phyloP scores from a whole-genome alignment of 2,888 invertebrate genomes.

The Drosophila nr. medialis region DNA sequence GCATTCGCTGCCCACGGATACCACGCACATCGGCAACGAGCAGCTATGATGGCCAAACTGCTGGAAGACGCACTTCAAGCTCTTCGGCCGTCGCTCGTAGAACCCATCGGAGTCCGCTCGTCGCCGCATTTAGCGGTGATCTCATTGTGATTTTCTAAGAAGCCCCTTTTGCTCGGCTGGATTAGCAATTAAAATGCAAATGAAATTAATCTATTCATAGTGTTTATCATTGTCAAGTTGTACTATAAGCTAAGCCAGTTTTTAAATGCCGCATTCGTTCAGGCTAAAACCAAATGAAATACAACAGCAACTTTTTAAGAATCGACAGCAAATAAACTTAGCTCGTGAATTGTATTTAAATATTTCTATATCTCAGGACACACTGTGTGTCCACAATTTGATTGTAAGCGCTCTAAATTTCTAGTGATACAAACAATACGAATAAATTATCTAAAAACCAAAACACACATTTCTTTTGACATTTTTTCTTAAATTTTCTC shows the following conservation, averaged over 20 bases:
- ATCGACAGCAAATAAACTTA: constrained; percentile 1
- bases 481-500: too few relatives aligned
- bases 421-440: constrained; percentile 41
- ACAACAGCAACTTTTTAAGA: not conserved
- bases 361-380: constrained; percentile 29
- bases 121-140: constrained; percentile 33
- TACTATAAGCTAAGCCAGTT: constrained; percentile 41
- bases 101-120: constrained; percentile 34
- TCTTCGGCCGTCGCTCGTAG: constrained; percentile 73
- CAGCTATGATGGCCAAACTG: constrained; percentile 83
- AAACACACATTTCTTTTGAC: not conserved
- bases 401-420: constrained; percentile 24
- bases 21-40: constrained; percentile 84
- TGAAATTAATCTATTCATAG: constrained; percentile 22
- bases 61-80: constrained; percentile 59
- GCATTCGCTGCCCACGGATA: constrained; percentile 84
- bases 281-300: constrained; percentile 15
- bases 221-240: constrained; percentile 46
- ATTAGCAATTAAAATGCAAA: constrained; percentile 43
- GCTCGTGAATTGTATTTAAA: constrained; percentile 31
- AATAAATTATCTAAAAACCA: constrained; percentile 41
- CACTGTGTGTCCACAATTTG: constrained; percentile 30
- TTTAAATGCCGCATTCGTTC: constrained; percentile 29
- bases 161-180: constrained; percentile 46
- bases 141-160: constrained; percentile 65